Evolutionary conservation across 2,113 vertebrate genomes (phyloP).

Genomic region (Tetraodon nigroviridis): DNA sequence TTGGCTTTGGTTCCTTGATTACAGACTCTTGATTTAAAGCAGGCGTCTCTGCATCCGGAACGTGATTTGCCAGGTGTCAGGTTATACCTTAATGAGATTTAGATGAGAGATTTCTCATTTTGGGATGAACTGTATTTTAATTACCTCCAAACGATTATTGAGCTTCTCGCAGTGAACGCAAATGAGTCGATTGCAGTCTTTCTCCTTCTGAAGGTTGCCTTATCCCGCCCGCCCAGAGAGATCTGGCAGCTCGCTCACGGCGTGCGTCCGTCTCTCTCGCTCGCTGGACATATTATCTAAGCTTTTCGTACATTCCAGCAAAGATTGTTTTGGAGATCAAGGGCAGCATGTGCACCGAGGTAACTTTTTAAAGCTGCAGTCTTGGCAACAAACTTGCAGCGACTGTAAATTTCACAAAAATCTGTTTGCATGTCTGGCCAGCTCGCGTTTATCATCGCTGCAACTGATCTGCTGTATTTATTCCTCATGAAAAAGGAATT

Average conservation of each 20-base stretch:
- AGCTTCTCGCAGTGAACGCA: slow-evolving; percentile 11
- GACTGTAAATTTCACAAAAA: slow-evolving; percentile 19
- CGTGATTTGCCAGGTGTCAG: slow-evolving; percentile 1
- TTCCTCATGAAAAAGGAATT: too few relatives aligned
- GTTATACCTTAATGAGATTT: slow-evolving; percentile 10
- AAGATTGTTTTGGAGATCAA: slow-evolving; percentile 6
- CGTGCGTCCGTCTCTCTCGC: neutral
- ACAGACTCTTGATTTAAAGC: too few relatives aligned
- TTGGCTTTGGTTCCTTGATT: neutral
- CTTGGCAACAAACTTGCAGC: slow-evolving; percentile 5
- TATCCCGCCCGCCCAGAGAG: slow-evolving; percentile 30
- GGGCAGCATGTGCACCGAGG: slow-evolving; percentile 8
- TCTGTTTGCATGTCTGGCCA: neutral
- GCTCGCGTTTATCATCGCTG: too few relatives aligned
- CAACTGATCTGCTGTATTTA: too few relatives aligned
- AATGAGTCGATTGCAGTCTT: slow-evolving; percentile 9
- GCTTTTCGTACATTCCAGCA: slow-evolving; percentile 32
- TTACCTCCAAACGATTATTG: slow-evolving; percentile 12
- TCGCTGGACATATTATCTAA: slow-evolving; percentile 24
- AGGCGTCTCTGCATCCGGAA: neutral
- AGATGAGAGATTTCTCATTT: slow-evolving; percentile 12
- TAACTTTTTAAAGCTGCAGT: slow-evolving; percentile 12
- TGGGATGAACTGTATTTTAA: slow-evolving; percentile 6
- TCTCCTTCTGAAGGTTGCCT: slow-evolving; percentile 22
- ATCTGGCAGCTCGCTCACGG: slow-evolving; percentile 3